These are phyloP conservation scores for Lochmaea capreae DNA, from an alignment of 2,888 invertebrate species.

Conservation along the genomic window DNA sequence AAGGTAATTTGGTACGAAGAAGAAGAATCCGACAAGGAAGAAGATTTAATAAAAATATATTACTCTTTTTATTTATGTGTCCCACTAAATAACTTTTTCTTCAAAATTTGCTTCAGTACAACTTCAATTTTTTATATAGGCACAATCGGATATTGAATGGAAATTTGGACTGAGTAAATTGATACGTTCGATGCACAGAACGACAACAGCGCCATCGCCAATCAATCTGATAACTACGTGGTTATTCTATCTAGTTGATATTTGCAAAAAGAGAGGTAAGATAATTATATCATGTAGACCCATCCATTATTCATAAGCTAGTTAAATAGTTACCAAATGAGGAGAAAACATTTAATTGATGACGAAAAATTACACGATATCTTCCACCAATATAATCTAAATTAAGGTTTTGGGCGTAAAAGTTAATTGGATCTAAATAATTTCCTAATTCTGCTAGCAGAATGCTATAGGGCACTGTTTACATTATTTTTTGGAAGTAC, in stretches of 20 bases:
- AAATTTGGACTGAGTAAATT: conserved; percentile 98
- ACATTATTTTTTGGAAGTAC: no score
- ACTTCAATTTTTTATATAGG: conserved; percentile 69
- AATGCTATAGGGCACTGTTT: no score
- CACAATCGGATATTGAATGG: conserved; percentile 99
- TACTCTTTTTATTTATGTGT: not conserved
- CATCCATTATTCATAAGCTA: conserved; percentile 33
- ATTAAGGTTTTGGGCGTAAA: no score
- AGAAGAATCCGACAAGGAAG: no score
- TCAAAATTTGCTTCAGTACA: not conserved
- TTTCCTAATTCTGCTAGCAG: no score
- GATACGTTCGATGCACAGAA: conserved; percentile 98
- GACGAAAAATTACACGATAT: no score
- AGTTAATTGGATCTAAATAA: no score
- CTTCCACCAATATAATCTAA: no score
- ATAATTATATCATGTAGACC: conserved; percentile 22
- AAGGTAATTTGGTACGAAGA: no score
- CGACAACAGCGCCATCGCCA: conserved; percentile 97
- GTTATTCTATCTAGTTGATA: conserved; percentile 85
- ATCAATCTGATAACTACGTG: conserved; percentile 96
- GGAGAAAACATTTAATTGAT: no score
- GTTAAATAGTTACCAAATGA: not conserved
- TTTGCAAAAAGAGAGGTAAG: conserved; percentile 73
- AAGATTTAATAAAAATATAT: not conserved
- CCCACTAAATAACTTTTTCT: not conserved